These are phyloP conservation scores for Psammodynastes pulverulentus DNA, from an alignment of 2,113 vertebrate genomes.

Conservation along the genomic window DNA sequence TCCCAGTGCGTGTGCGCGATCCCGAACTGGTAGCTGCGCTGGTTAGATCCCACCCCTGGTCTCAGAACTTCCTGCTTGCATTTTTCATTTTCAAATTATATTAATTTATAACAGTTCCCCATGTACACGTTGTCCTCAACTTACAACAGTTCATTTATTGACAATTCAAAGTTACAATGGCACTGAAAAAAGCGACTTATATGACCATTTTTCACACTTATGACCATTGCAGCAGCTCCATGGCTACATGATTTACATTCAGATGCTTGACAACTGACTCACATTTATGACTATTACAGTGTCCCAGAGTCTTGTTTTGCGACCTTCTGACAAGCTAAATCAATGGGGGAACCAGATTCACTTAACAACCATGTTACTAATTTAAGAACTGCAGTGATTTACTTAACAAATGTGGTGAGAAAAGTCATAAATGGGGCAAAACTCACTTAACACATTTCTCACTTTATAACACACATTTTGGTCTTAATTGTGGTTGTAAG, in stretches of 20 bases:
- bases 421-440: not conserved
- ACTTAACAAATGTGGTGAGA: not conserved
- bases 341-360: not conserved
- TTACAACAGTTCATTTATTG: not conserved
- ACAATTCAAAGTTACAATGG: not conserved
- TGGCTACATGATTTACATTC: not conserved
- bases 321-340: not conserved
- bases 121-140: not conserved
- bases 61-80: slow-evolving; percentile 29
- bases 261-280: not conserved
- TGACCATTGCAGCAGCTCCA: not conserved
- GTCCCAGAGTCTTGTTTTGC: not conserved
- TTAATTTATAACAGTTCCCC: slow-evolving; percentile 39
- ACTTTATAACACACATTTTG: not conserved
- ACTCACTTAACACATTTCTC: not conserved
- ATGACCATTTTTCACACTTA: not conserved
- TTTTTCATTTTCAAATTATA: slow-evolving; percentile 8
- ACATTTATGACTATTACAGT: not conserved
- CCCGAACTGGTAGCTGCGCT: no score
- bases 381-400: not conserved
- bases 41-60: no score
- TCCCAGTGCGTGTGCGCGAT: no score
- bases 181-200: not conserved
- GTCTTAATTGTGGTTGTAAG: not conserved
- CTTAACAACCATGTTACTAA: not conserved